phyloP scores from a whole-genome alignment of 2,888 invertebrate genomes.

The Eupithecia tripunctaria region DNA sequence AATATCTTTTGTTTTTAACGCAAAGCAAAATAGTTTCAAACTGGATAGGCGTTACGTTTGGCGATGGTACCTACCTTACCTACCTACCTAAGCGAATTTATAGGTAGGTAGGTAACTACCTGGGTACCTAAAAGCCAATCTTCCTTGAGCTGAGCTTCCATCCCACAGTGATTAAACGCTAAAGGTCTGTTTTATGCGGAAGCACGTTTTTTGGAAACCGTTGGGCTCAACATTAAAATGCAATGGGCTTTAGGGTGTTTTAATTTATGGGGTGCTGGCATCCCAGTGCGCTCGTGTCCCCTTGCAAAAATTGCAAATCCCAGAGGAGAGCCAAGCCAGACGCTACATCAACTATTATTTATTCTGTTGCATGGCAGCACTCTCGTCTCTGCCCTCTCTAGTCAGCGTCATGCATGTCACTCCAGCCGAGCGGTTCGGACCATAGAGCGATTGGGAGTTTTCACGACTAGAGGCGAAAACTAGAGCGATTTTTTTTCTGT shows the following conservation, averaged over 20 bases:
- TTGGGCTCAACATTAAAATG: slow-evolving; percentile 39
- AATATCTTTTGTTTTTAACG: no score
- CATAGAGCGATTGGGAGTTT: background rate
- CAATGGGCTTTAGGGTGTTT: slow-evolving; percentile 28
- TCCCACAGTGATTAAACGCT: slow-evolving; percentile 12
- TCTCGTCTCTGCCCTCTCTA: slow-evolving; percentile 18
- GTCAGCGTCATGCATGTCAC: slow-evolving; percentile 22
- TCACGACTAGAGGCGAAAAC: background rate
- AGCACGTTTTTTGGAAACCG: slow-evolving; percentile 41
- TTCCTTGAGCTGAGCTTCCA: background rate
- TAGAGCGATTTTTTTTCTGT: background rate
- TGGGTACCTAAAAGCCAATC: no score
- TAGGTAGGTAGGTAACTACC: no score
- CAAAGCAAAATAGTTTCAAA: no score
- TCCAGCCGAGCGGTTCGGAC: slow-evolving; percentile 30
- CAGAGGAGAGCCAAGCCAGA: slow-evolving; percentile 48
- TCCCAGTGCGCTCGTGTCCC: background rate
- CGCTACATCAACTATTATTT: slow-evolving; percentile 49
- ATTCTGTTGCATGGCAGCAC: slow-evolving; percentile 5
- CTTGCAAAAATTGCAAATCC: slow-evolving; percentile 60
- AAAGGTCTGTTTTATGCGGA: slow-evolving; percentile 34
- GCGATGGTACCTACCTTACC: no score
- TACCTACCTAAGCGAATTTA: background rate
- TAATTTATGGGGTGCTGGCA: slow-evolving; percentile 44
- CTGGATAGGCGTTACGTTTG: no score